These are phyloP conservation scores for Montipora sp. DNA, from an alignment of 64 coral and sea anemone genomes.

Conservation along the genomic window DNA sequence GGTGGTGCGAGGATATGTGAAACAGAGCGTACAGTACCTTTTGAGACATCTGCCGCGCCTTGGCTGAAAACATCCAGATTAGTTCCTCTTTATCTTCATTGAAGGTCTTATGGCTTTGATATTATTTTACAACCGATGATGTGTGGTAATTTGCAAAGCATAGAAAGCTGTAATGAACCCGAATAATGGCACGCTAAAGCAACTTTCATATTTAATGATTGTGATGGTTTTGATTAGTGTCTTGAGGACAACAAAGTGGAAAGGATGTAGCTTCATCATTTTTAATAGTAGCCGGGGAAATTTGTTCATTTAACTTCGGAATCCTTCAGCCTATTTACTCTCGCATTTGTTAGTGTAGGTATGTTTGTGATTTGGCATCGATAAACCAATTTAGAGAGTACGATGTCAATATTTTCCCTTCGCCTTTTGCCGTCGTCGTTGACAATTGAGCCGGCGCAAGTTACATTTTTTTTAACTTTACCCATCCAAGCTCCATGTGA, in stretches of 20 bases:
- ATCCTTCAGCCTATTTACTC: constrained; percentile 64
- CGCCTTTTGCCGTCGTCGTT: constrained; percentile 59
- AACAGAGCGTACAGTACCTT: constrained; percentile 50
- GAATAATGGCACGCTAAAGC: constrained; percentile 64
- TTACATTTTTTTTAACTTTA: constrained; percentile 38
- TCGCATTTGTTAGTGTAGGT: constrained; percentile 72
- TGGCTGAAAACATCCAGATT: constrained; percentile 67
- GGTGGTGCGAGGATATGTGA: constrained; percentile 66
- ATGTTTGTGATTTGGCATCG: constrained; percentile 55
- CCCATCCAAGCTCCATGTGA: constrained; percentile 3
- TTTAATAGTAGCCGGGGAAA: constrained; percentile 56
- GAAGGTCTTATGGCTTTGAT: constrained; percentile 51
- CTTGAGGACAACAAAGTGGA: constrained; percentile 78
- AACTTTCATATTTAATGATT: constrained; percentile 69
- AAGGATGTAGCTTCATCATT: constrained; percentile 80
- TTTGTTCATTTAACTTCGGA: constrained; percentile 63
- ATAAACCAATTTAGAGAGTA: constrained; percentile 50
- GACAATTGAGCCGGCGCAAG: constrained; percentile 31
- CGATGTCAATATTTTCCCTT: constrained; percentile 62
- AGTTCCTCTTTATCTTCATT: constrained; percentile 80
- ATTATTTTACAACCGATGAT: constrained; percentile 54
- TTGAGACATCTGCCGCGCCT: constrained; percentile 68
- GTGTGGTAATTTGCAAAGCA: constrained; percentile 41
- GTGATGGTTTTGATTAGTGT: constrained; percentile 84
- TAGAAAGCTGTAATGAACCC: constrained; percentile 18